Evolutionary conservation across 2,888 invertebrate species (phyloP).

Genomic region (Xestia ashworthii): DNA sequence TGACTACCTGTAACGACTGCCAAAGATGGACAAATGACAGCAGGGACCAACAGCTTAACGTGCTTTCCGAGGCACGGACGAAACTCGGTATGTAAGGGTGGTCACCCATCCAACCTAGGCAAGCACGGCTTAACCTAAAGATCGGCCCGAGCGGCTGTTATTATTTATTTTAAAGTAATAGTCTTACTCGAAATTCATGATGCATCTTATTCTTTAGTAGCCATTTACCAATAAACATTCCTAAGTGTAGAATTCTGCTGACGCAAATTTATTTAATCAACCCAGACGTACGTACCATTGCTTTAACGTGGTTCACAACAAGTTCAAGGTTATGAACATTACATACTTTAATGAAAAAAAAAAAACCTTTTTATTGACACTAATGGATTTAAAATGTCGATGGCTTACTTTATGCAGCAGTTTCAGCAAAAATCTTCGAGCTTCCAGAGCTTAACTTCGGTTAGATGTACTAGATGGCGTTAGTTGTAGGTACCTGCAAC

Average conservation of each 20-base stretch:
- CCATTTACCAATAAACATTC: slow-evolving; percentile 12
- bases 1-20: too few relatives aligned
- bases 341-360: background rate
- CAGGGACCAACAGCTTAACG: too few relatives aligned
- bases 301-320: background rate
- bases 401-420: background rate
- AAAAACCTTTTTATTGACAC: background rate
- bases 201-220: slow-evolving; percentile 2
- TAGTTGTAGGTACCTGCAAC: slow-evolving; percentile 5
- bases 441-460: background rate
- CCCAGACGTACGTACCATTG: slow-evolving; percentile 1
- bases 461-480: slow-evolving; percentile 38
- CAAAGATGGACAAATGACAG: too few relatives aligned
- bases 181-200: background rate
- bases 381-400: too few relatives aligned
- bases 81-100: too few relatives aligned
- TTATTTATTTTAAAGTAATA: too few relatives aligned
- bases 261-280: slow-evolving; percentile 27
- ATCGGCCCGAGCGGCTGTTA: too few relatives aligned
- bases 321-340: background rate
- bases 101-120: too few relatives aligned
- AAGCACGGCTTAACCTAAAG: too few relatives aligned
- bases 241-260: background rate
- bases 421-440: background rate
- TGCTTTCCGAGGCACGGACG: too few relatives aligned